Base-by-base conservation (phyloP, 2,113 vertebrate genomes). In the Stigmatopora nigra region DNA sequence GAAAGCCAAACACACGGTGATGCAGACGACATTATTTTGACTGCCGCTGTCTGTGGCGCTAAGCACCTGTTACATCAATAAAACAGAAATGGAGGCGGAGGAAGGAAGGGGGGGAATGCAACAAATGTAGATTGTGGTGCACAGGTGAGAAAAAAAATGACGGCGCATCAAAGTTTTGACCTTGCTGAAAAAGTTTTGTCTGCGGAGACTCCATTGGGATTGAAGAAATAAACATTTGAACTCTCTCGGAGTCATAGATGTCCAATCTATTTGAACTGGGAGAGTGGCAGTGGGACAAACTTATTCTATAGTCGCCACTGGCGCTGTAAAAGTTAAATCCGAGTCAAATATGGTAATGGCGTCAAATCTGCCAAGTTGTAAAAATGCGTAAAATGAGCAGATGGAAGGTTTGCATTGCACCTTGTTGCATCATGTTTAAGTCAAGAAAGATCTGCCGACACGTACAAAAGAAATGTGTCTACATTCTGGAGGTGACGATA, bases 31-130 rank as follows among this genome's bases (percentile, higher is more conserved):
- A 73, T 77, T 84, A 66, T 81, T 89, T 87, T 84, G 83, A 82
- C 86, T 83, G 77, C 69, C 78, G 48, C 84, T 61, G 59, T 61
- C 47, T 74, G 83, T 83, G 80, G 74, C 82, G 84, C 86, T 78
- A 67, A 85, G 88, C 89, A 90, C 90, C 89, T 90, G 89, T 91
- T 90, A 88, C 84, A 88, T 91, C 89, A 89, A 88, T 87, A 87
- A 88, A 84, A 45, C n/a, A 22, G 12, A 22, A 11, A 10, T 3
- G 13, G 8, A 22, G n/a, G 17, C 15, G 5, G 36, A 3, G 31
- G 11, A 31, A 3, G 31, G 11, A 31, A 36, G 19, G 19, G 16
- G 49, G 5, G 10, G 35, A 2, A 12, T 35, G 70, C 69, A 81
- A 82, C 79, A 80, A 31, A 31, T 62, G 68, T 61, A 72, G 73